Evolutionary conservation across 2,797 vertebrate genomes (phyloP).

Genomic region (Tenualosa ilisha): DNA sequence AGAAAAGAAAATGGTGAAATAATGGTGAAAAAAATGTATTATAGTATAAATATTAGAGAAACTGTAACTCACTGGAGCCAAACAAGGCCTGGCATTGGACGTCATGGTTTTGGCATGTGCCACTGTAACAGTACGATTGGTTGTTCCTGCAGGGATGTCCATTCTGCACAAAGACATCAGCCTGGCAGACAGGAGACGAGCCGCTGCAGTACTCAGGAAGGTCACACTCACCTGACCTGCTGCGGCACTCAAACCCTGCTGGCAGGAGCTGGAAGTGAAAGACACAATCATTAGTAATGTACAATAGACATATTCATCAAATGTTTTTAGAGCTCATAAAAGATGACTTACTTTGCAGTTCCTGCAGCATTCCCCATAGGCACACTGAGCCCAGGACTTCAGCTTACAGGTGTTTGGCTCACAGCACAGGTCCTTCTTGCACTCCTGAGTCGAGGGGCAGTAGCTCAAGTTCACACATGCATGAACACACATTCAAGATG

Average conservation of each 20-base stretch:
- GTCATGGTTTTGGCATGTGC: constrained; percentile 85
- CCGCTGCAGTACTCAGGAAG: constrained; percentile 91
- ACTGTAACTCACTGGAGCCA: constrained; percentile 79
- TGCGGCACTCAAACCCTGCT: constrained; percentile 83
- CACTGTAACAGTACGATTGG: constrained; percentile 90
- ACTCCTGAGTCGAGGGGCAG: constrained; percentile 75
- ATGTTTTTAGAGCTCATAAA: not conserved
- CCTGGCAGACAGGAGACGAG: constrained; percentile 84
- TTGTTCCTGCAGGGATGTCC: constrained; percentile 81
- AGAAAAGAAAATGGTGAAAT: no score
- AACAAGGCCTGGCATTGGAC: constrained; percentile 90
- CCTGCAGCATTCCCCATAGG: constrained; percentile 88
- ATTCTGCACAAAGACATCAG: constrained; percentile 86
- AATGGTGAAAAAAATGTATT: not conserved
- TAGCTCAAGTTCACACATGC: not conserved
- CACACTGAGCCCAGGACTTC: constrained; percentile 81
- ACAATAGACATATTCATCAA: not conserved
- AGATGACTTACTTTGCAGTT: constrained; percentile 77
- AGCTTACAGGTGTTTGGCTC: constrained; percentile 87
- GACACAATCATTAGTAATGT: not conserved
- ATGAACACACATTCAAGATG: constrained; percentile 25
- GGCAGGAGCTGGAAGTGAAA: constrained; percentile 77
- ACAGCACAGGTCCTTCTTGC: constrained; percentile 88
- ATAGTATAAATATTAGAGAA: not conserved
- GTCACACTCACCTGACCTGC: constrained; percentile 83